Evolutionary conservation across 2,113 vertebrate genomes (phyloP), one percentile per base, ranked within the genome.

Genomic region (Entomyzon cyanotis): DNA sequence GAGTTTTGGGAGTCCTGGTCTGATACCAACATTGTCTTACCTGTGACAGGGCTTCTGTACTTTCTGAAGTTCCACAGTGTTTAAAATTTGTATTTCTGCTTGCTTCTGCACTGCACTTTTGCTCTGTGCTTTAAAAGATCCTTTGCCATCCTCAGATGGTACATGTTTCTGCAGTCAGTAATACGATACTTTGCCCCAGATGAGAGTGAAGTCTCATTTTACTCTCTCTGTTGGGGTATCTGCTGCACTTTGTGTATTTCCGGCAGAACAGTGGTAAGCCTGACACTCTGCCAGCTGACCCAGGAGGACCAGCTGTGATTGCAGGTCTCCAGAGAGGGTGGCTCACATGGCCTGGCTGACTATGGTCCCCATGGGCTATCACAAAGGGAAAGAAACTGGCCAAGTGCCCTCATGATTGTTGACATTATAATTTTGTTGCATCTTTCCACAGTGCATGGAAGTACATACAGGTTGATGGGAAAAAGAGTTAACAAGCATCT

Each of bases 311-410:
- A 69, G 71, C 41, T 62, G 23, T 15, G 11, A 17, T 15, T 65
- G 41, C 37, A 14, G 69, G 28, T 77, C 33, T 49, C 53, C 1
- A 7, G 56, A 44, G 7, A 6, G 44, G 23, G 39, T 6, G 6
- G 58, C 58, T 93, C 37, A 17, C 62, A 23, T 0, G 0, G 47
- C 65, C 25, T 1, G 31, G n/a, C 23, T 0, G 0, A 33, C 42
- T 85, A 63, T 59, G 31, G 15, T 23, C 30, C 84, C 28, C 0
- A 0, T 55, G 70, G 15, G 39, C 42, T 84, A 7, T 55, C 33
- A 50, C 18, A 63, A 78, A 78, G 21, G 15, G 12, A 62, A 81
- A 82, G 77, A 91, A 79, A 33, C 12, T 55, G 59, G 37, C 62
- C 69, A 81, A 37, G 8, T 67, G n/a, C 30, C 47, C 46, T 74